phyloP scores from a whole-genome alignment of 2,113 vertebrate genomes.

The Nibea albiflora region DNA sequence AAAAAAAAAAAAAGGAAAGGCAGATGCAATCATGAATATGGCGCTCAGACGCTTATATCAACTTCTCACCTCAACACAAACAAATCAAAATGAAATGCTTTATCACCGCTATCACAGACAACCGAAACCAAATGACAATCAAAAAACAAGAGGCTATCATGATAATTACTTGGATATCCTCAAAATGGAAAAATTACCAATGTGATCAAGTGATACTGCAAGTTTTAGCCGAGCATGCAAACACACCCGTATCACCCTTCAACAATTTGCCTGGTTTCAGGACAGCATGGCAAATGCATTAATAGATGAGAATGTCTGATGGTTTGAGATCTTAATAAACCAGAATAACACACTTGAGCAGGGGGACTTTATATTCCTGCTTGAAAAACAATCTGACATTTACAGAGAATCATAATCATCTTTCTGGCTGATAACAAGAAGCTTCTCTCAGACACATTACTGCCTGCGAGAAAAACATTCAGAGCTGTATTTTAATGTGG shows the following conservation, averaged over 20 bases:
- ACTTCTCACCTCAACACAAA: constrained; percentile 31
- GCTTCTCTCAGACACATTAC: constrained; percentile 7
- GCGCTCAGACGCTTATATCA: constrained; percentile 19
- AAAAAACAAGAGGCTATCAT: background rate
- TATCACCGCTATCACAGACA: background rate
- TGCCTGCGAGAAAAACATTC: constrained; percentile 10
- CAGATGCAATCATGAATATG: constrained; percentile 22
- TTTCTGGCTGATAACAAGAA: constrained; percentile 30
- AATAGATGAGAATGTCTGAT: constrained; percentile 16
- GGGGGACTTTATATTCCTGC: constrained; percentile 15
- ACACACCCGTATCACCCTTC: background rate
- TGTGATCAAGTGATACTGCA: background rate
- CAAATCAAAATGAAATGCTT: constrained; percentile 3
- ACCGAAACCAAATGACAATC: background rate
- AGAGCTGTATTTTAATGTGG: constrained; percentile 1
- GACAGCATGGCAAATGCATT: background rate
- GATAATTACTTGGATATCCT: background rate
- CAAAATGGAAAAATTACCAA: background rate
- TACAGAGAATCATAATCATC: constrained; percentile 43
- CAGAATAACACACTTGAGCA: constrained; percentile 20
- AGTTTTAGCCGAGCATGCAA: background rate
- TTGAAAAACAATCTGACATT: constrained; percentile 62
- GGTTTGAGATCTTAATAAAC: constrained; percentile 33
- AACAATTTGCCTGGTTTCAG: background rate
- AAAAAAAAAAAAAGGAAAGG: constrained; percentile 7